These are phyloP conservation scores for Peromyscus californicus DNA, from an alignment of 2,113 vertebrate species.

Conservation along the genomic window DNA sequence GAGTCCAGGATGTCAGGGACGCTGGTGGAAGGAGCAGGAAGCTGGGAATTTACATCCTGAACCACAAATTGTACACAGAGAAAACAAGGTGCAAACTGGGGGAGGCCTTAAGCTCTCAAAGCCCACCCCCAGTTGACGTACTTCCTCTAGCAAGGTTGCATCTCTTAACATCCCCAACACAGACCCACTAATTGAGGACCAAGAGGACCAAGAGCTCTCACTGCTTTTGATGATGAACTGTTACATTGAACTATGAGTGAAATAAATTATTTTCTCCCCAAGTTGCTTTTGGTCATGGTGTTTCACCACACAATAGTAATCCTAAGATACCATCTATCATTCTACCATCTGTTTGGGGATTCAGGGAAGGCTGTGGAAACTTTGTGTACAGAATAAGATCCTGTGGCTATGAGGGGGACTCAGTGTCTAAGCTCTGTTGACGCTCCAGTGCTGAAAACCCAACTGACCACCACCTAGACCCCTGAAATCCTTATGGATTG, in stretches of 20 bases:
- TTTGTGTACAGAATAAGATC: background rate
- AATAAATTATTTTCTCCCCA: background rate
- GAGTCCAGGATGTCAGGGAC: background rate
- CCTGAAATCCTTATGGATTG: background rate
- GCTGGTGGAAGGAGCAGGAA: background rate
- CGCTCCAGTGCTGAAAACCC: background rate
- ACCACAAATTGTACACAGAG: background rate
- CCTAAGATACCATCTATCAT: background rate
- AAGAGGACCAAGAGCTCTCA: background rate
- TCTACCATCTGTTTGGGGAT: background rate
- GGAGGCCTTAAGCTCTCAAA: background rate
- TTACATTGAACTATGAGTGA: background rate
- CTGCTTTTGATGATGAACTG: background rate
- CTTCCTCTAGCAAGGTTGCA: background rate
- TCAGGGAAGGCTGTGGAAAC: background rate
- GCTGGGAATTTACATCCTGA: background rate
- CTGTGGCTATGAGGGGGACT: background rate
- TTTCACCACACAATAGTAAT: background rate
- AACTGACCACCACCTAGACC: background rate
- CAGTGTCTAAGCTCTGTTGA: background rate
- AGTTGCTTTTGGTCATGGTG: background rate
- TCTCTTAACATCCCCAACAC: background rate
- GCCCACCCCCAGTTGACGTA: background rate
- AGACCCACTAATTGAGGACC: background rate
- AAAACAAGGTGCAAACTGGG: background rate